Evolutionary conservation across 2,797 vertebrate genomes (phyloP), one percentile per base, ranked within the genome.

Genomic region (Sandelia bainsii): DNA sequence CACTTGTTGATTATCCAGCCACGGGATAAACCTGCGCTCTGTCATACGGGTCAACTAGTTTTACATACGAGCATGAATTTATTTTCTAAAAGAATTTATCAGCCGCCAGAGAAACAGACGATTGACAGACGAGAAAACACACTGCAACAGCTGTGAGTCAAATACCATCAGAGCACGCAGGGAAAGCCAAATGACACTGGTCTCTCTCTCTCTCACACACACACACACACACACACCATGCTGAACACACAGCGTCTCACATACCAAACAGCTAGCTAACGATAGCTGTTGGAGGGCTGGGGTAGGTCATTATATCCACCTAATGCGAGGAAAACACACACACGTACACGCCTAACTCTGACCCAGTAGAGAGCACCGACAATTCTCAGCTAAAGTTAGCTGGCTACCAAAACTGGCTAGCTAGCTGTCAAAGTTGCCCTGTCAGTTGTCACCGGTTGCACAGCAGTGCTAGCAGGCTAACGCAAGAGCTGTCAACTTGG

Each of bases 401-500:
- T 61, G 86, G 84, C 85, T 75, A 79, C 79, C 68, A 50, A 80
- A 84, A 90, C 85, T 81, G 88, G 87, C 87, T 91, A 88, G 88
- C 87, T 92, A 89, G 89, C 91, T 93, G 92, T 93, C 93, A 93
- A 93, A 92, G 93, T 93, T 93, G 87, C 90, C 90, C 89, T 85
- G 91, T 91, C 91, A 90, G 88, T 92, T 93, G 91, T 93, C 91
- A 93, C 91, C 88, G 89, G 92, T 84, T 91, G 90, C 87, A 74
- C 83, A 75, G 77, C 57, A 68, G 51, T 75, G 91, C 86, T 92
- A 93, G 85, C 91, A 81, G 76, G 91, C 92, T 93, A 92, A 87
- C 86, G 77, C 73, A 16, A 39, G 86, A 93, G 89, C 90, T 93
- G 92, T 93, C 92, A 93, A 92, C 89, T 93, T 92, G 29, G 79